Percentiles rank a stretch among this genome's conserved stretches.
phyloP scores from a whole-genome alignment of 2,888 invertebrate genomes.

The Cosmia trapezina region DNA sequence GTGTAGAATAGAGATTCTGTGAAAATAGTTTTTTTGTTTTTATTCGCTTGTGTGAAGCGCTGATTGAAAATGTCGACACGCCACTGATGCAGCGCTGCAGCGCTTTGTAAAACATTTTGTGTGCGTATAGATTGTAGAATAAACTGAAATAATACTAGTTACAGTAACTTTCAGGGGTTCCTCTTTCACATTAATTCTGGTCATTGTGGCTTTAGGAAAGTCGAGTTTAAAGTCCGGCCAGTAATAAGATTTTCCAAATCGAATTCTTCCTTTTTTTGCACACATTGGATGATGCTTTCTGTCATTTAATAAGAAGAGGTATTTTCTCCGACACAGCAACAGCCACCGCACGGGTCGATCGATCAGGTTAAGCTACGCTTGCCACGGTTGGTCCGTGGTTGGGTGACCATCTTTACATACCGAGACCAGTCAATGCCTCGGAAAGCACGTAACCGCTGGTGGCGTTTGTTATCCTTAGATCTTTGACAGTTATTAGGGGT shows the following conservation, averaged over 20 bases:
- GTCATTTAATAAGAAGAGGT: too few relatives aligned
- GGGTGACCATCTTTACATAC: too few relatives aligned
- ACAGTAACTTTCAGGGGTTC: not conserved
- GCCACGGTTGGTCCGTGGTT: too few relatives aligned
- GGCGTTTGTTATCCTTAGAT: too few relatives aligned
- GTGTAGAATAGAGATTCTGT: constrained; percentile 22
- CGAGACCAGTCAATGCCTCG: too few relatives aligned
- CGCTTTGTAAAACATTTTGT: constrained; percentile 32
- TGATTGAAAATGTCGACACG: constrained; percentile 55
- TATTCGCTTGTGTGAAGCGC: constrained; percentile 38
- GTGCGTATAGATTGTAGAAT: constrained; percentile 5
- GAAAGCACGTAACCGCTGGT: too few relatives aligned
- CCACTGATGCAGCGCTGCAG: constrained; percentile 4
- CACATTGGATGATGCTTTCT: too few relatives aligned
- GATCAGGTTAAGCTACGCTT: too few relatives aligned
- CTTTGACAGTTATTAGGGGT: too few relatives aligned
- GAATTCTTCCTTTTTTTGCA: not conserved
- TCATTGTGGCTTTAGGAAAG: not conserved
- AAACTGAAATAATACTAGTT: constrained; percentile 11
- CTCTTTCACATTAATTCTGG: not conserved
- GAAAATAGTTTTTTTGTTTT: constrained; percentile 37
- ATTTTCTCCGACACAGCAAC: too few relatives aligned
- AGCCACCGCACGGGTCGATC: too few relatives aligned
- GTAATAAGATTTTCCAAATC: not conserved
- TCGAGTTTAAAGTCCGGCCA: not conserved